Conservation (phyloP, 2,797 vertebrate genomes). For the Oryzias sinensis region DNA sequence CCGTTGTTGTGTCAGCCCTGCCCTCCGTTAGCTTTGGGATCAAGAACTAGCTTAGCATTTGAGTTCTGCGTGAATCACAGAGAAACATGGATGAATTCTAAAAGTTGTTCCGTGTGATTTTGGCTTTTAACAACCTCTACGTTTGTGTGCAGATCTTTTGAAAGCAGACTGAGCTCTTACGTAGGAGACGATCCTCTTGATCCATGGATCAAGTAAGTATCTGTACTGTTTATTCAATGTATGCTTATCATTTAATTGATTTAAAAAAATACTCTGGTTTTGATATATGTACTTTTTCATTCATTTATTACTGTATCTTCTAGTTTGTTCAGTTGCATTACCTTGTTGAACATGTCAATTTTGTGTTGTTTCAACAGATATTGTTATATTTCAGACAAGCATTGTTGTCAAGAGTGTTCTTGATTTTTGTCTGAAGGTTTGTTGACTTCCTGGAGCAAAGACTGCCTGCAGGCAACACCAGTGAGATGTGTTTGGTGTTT, state of each 20-base stretch:
- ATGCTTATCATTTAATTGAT: neutral
- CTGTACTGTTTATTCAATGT: neutral
- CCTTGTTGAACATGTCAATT: neutral
- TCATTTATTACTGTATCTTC: neutral
- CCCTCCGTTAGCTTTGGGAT: constrained; percentile 12
- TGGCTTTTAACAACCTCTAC: neutral
- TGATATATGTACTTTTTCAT: neutral
- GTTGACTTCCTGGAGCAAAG: constrained; percentile 77
- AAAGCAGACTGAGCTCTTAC: constrained; percentile 49
- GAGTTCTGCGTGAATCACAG: neutral
- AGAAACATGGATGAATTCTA: neutral
- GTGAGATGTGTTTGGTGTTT: constrained; percentile 71
- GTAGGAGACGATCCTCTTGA: constrained; percentile 68
- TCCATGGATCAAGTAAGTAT: constrained; percentile 59
- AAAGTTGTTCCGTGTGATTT: neutral
- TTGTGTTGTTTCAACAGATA: neutral
- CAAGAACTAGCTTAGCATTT: neutral
- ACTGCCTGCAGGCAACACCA: constrained; percentile 54
- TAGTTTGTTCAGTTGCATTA: neutral
- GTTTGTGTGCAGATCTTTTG: constrained; percentile 48
- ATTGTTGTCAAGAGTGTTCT: too few relatives aligned
- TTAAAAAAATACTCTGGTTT: neutral
- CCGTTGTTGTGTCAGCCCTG: neutral
- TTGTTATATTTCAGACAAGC: neutral
- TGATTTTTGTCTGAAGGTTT: constrained; percentile 72